These are phyloP conservation scores for Gandaritis pyraliata DNA, from an alignment of 2,888 invertebrate genomes.

Conservation along the genomic window DNA sequence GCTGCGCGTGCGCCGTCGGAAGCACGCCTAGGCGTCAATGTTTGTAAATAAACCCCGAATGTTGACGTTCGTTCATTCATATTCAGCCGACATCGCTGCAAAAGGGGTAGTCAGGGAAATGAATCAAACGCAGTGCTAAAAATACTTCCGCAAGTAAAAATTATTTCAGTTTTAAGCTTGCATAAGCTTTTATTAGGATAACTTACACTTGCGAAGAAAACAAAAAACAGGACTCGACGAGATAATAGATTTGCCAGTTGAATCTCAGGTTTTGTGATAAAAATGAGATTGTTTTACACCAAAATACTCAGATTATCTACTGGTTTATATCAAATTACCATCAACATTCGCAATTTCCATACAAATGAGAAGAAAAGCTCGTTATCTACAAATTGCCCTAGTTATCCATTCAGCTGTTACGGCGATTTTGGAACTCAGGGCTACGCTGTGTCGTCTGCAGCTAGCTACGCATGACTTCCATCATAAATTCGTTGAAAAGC, in stretches of 20 bases:
- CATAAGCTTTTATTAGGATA: background rate
- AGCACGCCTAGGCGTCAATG: conserved; percentile 66
- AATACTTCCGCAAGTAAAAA: conserved; percentile 18
- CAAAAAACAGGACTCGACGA: too few relatives aligned
- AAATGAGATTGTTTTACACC: too few relatives aligned
- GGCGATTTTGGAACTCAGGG: background rate
- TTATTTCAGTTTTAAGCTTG: conserved; percentile 10
- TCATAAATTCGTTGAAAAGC: too few relatives aligned
- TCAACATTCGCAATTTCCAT: conserved; percentile 11
- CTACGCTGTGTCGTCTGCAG: background rate
- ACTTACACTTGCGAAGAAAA: too few relatives aligned
- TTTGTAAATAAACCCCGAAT: conserved; percentile 78
- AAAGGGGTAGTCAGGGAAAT: conserved; percentile 32
- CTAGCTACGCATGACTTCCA: too few relatives aligned
- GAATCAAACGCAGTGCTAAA: conserved; percentile 23
- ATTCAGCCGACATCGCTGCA: conserved; percentile 49
- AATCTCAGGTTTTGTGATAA: too few relatives aligned
- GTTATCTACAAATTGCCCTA: conserved; percentile 13
- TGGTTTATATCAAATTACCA: background rate
- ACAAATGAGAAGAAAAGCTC: conserved; percentile 8
- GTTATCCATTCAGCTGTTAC: conserved; percentile 23
- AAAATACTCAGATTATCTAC: too few relatives aligned
- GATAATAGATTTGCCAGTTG: too few relatives aligned
- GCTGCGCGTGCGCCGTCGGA: conserved; percentile 60
- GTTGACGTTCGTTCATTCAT: conserved; percentile 71